Evolutionary conservation across 2,888 invertebrate species (phyloP), one percentile per base, ranked within the genome.

Genomic region (Lamproptera curius): DNA sequence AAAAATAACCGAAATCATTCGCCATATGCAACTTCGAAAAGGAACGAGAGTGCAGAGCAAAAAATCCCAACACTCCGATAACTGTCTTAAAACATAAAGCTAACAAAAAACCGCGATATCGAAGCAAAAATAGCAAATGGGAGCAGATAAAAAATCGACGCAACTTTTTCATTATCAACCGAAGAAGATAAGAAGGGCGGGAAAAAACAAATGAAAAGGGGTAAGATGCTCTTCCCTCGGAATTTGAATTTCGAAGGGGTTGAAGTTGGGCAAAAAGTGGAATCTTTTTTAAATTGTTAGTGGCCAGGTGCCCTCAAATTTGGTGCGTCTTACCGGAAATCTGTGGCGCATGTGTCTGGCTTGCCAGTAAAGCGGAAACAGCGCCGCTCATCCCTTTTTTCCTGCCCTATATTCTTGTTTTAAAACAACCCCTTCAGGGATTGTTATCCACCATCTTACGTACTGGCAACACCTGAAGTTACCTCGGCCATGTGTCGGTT

Each of bases 281-380:
- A 69, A 64, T 68, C 65, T 67, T 73, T 71, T n/a, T 65, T 66
- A 35, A 70, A 70, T 76, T 73, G 70, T 71, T 75, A 65, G 69
- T 65, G 68, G 65, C 86, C 86, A 87, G 86, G 86, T 87, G 86
- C 71, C 66, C 68, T 66, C 54, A 57, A 61, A 72, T 70, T 71
- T 64, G 71, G 68, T 71, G 64, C 73, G 73, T 70, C 77, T 79
- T 82, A 71, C 85, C 85, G 85, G 85, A 85, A 82, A 84, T 86
- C 83, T 82, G 81, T 73, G 78, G 70, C 73, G 76, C 81, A 81
- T 81, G 75, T 81, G 82, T 76, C 78, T 74, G 65, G 54, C 50
- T 74, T 79, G 79, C 80, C 78, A 78, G 78, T 76, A 70, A 71
- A 56, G 73, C 85, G 84, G 86, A 86, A 85, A 79, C 83, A 75